Evolutionary conservation across 2,888 invertebrate species (phyloP).

Genomic region (Ennomos erosarius): DNA sequence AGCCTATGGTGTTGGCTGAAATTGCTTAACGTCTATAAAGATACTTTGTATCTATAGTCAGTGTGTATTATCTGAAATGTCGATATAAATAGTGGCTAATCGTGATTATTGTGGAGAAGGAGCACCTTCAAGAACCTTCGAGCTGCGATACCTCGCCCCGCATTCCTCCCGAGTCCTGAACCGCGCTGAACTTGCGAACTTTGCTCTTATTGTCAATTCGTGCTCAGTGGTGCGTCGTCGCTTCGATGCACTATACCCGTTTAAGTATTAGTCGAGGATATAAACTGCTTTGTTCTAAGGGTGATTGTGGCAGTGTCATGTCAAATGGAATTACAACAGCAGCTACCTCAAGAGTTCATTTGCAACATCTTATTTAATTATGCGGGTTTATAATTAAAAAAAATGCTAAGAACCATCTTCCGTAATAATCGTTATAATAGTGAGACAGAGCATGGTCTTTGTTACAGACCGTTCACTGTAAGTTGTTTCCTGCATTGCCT

Average conservation of each 20-base stretch:
- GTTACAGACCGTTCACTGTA: too few relatives aligned
- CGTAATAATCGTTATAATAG: too few relatives aligned
- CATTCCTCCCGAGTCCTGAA: slow-evolving; percentile 82
- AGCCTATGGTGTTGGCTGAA: slow-evolving; percentile 10
- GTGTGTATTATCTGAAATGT: slow-evolving; percentile 64
- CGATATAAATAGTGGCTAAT: slow-evolving; percentile 78
- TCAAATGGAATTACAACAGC: slow-evolving; percentile 22
- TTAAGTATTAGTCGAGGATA: slow-evolving; percentile 64
- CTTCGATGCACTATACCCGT: slow-evolving; percentile 67
- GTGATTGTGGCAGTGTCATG: slow-evolving; percentile 53
- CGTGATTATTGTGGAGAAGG: slow-evolving; percentile 75
- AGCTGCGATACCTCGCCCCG: slow-evolving; percentile 56
- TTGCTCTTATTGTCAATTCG: slow-evolving; percentile 85
- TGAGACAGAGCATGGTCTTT: too few relatives aligned
- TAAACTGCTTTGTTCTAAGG: slow-evolving; percentile 63
- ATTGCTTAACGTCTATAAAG: slow-evolving; percentile 41
- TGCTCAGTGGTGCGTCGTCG: slow-evolving; percentile 76
- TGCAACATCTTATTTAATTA: background rate
- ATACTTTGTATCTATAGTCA: slow-evolving; percentile 51
- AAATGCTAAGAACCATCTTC: too few relatives aligned
- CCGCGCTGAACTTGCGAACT: slow-evolving; percentile 71
- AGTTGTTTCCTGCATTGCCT: too few relatives aligned
- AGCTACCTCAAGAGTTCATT: slow-evolving; percentile 7
- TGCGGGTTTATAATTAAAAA: too few relatives aligned
- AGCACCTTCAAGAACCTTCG: slow-evolving; percentile 37